Conservation (phyloP, 2,797 vertebrate genomes). For the Sibirionetta formosa region DNA sequence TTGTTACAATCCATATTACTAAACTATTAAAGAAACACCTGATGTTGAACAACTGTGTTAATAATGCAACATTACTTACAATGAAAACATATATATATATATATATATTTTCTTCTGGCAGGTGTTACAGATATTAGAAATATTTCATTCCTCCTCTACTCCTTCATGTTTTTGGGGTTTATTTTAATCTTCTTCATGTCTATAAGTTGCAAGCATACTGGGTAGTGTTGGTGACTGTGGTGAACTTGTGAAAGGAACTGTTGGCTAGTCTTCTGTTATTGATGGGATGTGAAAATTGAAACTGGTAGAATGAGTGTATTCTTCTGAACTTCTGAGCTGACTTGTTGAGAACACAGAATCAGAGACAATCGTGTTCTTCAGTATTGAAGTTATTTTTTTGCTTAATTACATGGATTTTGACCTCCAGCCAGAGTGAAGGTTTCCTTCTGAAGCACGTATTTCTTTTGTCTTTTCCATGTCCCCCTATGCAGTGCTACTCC, state of each 20-base stretch:
- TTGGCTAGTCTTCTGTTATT: not conserved
- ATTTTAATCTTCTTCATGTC: not conserved
- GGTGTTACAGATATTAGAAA: not conserved
- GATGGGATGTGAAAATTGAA: not conserved
- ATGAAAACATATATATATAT: not conserved
- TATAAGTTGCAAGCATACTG: not conserved
- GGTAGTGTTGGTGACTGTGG: not conserved
- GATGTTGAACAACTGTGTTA: constrained; percentile 5
- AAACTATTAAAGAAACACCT: not conserved
- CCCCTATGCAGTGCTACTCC: too few species aligned
- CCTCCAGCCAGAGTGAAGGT: not conserved
- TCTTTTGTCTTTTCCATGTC: not conserved
- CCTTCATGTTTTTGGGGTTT: not conserved
- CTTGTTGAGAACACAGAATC: not conserved
- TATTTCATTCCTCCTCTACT: not conserved
- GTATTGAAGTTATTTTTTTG: not conserved
- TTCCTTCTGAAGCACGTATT: not conserved
- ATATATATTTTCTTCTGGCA: not conserved
- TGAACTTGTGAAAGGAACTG: not conserved
- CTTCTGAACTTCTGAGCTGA: not conserved
- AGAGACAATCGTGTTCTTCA: not conserved
- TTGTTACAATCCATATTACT: not conserved
- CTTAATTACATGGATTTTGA: not conserved
- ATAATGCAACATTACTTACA: not conserved
- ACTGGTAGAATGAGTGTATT: not conserved